Evolutionary conservation across 64 coral and sea anemone species (phyloP).

Genomic region (Montipora foliosa): DNA sequence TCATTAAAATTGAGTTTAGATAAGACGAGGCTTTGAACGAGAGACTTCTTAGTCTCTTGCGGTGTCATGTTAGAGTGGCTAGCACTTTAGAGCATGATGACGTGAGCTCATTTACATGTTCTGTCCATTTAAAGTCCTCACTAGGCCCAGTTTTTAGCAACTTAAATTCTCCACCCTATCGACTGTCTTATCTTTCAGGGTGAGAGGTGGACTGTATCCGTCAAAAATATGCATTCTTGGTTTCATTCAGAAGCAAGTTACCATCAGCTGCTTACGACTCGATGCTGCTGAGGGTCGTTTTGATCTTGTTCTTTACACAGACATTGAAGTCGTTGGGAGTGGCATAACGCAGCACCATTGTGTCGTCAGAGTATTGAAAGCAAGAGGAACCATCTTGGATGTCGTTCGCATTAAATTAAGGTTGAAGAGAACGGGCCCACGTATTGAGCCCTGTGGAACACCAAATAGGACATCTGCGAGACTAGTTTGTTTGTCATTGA

Average conservation of each 20-base stretch:
- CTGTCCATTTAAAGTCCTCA: too few species aligned
- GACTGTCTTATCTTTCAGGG: neutral
- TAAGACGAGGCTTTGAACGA: too few species aligned
- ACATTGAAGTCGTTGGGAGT: neutral
- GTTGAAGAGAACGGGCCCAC: conserved; percentile 48
- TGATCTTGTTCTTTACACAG: neutral
- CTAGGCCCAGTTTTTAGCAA: too few species aligned
- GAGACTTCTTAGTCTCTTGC: too few species aligned
- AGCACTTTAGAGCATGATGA: too few species aligned
- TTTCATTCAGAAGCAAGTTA: conserved; percentile 44
- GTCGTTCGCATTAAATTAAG: conserved; percentile 5
- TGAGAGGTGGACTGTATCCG: conserved; percentile 8
- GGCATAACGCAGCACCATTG: too few species aligned
- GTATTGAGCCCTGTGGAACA: conserved; percentile 45
- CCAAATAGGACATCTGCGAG: conserved; percentile 15
- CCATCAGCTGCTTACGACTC: conserved; percentile 11
- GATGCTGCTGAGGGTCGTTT: neutral
- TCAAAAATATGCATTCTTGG: conserved; percentile 25
- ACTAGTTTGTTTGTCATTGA: conserved; percentile 32
- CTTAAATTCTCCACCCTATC: too few species aligned
- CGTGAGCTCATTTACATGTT: neutral
- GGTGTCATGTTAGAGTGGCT: too few species aligned
- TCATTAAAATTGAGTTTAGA: too few species aligned
- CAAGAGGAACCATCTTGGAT: neutral
- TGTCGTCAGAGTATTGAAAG: too few species aligned